Percentiles rank a stretch among this genome's conserved stretches.
Conservation (phyloP, 35 echinoderm and acorn worm genomes). For the Ophiothrix spiculata region DNA sequence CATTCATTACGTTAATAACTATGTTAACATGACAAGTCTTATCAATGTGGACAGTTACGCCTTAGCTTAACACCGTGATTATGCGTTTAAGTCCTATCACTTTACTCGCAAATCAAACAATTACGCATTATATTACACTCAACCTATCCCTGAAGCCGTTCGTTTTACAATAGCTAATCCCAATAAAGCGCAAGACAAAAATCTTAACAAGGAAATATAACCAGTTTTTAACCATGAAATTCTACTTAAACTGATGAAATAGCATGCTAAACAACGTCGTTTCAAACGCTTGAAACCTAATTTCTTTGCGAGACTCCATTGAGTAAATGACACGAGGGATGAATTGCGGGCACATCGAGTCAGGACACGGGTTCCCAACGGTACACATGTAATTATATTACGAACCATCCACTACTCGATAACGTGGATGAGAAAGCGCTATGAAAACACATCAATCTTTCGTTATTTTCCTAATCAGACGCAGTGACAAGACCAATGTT, state of each 20-base stretch:
- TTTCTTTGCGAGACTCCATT: conserved; percentile 4
- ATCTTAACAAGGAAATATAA: not conserved
- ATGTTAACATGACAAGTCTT: too few relatives aligned
- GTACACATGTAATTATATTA: conserved; percentile 3
- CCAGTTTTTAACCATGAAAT: not conserved
- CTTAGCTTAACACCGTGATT: too few relatives aligned
- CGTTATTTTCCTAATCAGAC: conserved; percentile 9
- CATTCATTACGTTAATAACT: too few relatives aligned
- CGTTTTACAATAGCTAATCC: too few relatives aligned
- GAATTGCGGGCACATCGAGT: not conserved
- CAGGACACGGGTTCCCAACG: not conserved
- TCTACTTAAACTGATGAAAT: conserved; percentile 12
- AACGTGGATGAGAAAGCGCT: not conserved
- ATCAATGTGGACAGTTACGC: too few relatives aligned
- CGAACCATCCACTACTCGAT: not conserved
- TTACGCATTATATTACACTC: too few relatives aligned
- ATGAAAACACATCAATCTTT: conserved; percentile 16
- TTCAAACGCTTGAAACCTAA: not conserved
- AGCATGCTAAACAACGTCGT: not conserved
- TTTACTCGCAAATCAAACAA: too few relatives aligned
- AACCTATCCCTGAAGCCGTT: too few relatives aligned
- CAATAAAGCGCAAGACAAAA: too few relatives aligned
- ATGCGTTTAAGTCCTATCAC: too few relatives aligned
- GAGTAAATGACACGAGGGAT: not conserved
- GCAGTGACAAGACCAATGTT: conserved; percentile 4